Base-by-base conservation (phyloP, 2,888 invertebrate genomes). In the Laothoe populi region DNA sequence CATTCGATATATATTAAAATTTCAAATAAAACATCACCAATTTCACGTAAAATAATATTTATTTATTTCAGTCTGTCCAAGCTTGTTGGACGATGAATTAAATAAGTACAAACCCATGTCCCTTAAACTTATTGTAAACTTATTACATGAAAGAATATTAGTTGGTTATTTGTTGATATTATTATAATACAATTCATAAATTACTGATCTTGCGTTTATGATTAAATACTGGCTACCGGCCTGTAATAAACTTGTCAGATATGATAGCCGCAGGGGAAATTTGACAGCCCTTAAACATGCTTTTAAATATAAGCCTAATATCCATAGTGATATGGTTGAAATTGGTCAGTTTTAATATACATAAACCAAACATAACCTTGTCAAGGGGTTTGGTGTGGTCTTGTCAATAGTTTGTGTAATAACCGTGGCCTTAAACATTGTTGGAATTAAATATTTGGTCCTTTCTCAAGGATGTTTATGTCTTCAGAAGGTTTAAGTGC, bases 341-440 rank as follows among this genome's bases (percentile, higher is more conserved):
- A 19, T 40, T 21, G 8, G 4, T 21, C 35, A 42, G 11, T n/a
- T 24, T 45, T 16, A 16, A 4, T 13, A 7, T 19, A 2, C 7
- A 8, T 21, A 57, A 5, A 46, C 13, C 26, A 46, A 40, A 23
- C 61, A n/a, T 66, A 70, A 69, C 79, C 77, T 80, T 73, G 77
- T 66, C 48, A 64, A 64, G 66, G 64, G 70, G 68, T 61, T 59
- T 59, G 59, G 64, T 66, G 60, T 70, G 73, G 74, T 75, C 80
- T 72, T 76, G 78, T 78, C 74, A 72, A 75, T 74, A 75, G 72
- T 69, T 78, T 76, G 73, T 79, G 70, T 68, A 38, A 11, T 67
- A 74, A 81, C 83, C 31, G 31, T 73, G 71, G 70, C 82, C 83
- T 82, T 75, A 67, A 66, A 65, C 68, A 68, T 66, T 64, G 63